phyloP scores from a whole-genome alignment of 2,113 vertebrate genomes.

The Castor canadensis region DNA sequence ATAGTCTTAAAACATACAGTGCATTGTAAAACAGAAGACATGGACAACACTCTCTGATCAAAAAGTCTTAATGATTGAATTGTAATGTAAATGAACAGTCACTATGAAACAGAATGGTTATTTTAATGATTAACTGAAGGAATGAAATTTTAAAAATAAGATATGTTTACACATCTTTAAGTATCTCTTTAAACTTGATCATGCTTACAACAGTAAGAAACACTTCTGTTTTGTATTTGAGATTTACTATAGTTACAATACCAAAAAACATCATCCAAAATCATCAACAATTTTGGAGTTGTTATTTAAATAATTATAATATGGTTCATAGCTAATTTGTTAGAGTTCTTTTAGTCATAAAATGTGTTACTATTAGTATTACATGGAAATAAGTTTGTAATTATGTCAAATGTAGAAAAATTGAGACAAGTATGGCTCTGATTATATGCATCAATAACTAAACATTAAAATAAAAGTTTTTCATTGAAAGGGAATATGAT shows the following conservation, averaged over 20 bases:
- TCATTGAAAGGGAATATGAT: neutral
- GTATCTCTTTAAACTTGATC: neutral
- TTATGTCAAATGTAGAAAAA: neutral
- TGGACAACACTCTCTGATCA: neutral
- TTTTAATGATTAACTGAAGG: neutral
- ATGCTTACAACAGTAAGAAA: neutral
- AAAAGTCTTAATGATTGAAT: neutral
- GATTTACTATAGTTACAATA: neutral
- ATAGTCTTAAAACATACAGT: neutral
- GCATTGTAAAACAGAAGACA: neutral
- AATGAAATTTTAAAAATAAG: neutral
- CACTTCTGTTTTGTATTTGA: neutral
- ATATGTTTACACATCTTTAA: neutral
- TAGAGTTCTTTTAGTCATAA: neutral
- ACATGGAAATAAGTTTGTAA: neutral
- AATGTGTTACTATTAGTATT: neutral
- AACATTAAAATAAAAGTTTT: neutral
- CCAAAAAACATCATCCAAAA: neutral
- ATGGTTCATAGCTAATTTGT: neutral
- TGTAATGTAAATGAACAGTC: neutral
- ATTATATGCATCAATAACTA: neutral
- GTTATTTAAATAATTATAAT: neutral
- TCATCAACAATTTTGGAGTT: neutral
- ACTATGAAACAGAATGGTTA: neutral
- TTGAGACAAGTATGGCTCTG: neutral